These are phyloP conservation scores for Clarias magur DNA, from an alignment of 2,113 vertebrate species.

Conservation along the genomic window DNA sequence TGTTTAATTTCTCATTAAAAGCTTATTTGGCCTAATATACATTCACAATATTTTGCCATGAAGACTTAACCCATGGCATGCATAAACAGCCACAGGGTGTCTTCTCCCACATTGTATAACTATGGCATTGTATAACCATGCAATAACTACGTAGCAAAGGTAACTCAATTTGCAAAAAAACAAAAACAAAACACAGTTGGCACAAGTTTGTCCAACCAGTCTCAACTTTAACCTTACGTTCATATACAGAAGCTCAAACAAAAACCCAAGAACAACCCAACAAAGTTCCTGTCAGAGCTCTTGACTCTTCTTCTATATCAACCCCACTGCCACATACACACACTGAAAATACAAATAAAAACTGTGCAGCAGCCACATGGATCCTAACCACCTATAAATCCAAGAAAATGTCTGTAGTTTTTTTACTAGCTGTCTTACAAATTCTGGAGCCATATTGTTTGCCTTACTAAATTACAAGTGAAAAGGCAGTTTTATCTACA, in stretches of 20 bases:
- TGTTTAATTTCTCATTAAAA: background rate
- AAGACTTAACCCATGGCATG: background rate
- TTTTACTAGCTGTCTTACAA: slow-evolving; percentile 14
- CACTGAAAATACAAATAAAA: background rate
- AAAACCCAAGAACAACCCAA: background rate
- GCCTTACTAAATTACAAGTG: slow-evolving; percentile 25
- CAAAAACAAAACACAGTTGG: background rate
- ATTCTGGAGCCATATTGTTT: slow-evolving; percentile 13
- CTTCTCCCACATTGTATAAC: background rate
- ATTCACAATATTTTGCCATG: background rate
- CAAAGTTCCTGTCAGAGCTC: background rate
- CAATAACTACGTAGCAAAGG: background rate
- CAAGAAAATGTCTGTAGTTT: background rate
- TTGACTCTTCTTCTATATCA: background rate
- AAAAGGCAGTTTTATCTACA: slow-evolving; percentile 36
- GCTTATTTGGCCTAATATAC: background rate
- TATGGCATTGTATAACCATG: too few relatives aligned
- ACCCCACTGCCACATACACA: background rate
- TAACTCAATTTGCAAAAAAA: too few relatives aligned
- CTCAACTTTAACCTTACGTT: background rate
- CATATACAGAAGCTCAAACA: background rate
- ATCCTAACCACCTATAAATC: slow-evolving; percentile 25
- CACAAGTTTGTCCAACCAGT: background rate
- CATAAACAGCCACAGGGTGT: background rate
- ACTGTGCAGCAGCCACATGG: background rate